Percentiles rank a stretch among this genome's conserved stretches.
These are phyloP conservation scores for Cephus cinctus DNA, from an alignment of 1,140 invertebrate species.

Conservation along the genomic window DNA sequence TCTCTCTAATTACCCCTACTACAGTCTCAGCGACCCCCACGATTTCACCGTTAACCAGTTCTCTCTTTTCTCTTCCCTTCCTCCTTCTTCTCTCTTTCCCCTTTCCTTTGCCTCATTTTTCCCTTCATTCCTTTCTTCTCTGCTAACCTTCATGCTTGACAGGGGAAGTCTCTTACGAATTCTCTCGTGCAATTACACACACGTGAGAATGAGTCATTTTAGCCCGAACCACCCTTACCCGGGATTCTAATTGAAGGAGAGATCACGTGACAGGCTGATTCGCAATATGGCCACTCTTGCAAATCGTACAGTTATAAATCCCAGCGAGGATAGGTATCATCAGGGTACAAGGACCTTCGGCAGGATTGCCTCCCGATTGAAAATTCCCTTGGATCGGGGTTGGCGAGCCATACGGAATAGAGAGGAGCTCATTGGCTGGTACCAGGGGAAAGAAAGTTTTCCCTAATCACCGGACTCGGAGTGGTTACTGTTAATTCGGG, in stretches of 20 bases:
- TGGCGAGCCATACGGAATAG: no score
- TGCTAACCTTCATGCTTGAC: no score
- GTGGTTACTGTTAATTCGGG: slow-evolving; percentile 51
- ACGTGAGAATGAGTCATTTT: no score
- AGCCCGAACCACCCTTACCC: no score
- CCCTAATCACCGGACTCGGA: slow-evolving; percentile 43
- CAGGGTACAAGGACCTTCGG: slow-evolving; percentile 9
- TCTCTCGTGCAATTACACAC: slow-evolving; percentile 15
- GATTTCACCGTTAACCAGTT: no score
- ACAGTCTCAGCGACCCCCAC: no score
- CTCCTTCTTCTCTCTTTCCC: slow-evolving; percentile 10
- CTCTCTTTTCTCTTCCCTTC: slow-evolving; percentile 7
- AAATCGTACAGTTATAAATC: no score
- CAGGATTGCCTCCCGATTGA: slow-evolving; percentile 39
- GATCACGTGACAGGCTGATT: no score
- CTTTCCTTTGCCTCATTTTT: slow-evolving; percentile 9
- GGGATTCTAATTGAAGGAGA: no score
- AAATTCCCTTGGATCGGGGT: slow-evolving; percentile 37
- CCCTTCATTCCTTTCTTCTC: slow-evolving; percentile 17
- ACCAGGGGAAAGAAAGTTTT: slow-evolving; percentile 44
- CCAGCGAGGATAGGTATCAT: not conserved
- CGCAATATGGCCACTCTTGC: no score
- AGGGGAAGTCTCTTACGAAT: slow-evolving; percentile 1
- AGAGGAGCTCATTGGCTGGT: no score
- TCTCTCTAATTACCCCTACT: slow-evolving; percentile 15